These are phyloP conservation scores for Dorcus hopei DNA, from an alignment of 2,888 invertebrate genomes.

Conservation along the genomic window DNA sequence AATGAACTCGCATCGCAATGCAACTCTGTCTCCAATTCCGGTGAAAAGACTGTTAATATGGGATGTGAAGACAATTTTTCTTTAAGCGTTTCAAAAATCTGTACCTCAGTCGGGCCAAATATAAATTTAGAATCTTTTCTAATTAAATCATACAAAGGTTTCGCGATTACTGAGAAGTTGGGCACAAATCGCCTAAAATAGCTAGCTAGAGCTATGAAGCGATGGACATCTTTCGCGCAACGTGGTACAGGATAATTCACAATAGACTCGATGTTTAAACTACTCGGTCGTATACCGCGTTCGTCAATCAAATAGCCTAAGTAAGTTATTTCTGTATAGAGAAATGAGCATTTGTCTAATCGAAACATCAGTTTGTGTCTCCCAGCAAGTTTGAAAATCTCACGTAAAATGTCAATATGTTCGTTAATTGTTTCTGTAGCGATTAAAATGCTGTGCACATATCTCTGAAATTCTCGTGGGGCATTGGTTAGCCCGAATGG, in stretches of 20 bases:
- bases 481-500: too few species aligned
- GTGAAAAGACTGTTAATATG: conserved; percentile 35
- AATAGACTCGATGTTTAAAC: conserved; percentile 24
- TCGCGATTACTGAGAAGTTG: conserved; percentile 27
- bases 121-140: conserved; percentile 26
- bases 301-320: conserved; percentile 27
- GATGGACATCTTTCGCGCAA: conserved; percentile 24
- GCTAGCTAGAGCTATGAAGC: conserved; percentile 31
- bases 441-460: too few species aligned
- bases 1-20: conserved; percentile 38
- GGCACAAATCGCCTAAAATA: conserved; percentile 34
- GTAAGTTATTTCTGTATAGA: conserved; percentile 13
- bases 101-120: conserved; percentile 26
- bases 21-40: conserved; percentile 34
- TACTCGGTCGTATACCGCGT: conserved; percentile 23
- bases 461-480: too few species aligned
- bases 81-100: conserved; percentile 25
- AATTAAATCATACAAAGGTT: conserved; percentile 33
- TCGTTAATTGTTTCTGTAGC: too few species aligned
- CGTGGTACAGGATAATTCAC: conserved; percentile 26
- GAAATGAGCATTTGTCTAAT: conserved; percentile 26
- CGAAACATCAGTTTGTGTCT: conserved; percentile 11
- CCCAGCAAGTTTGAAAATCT: conserved; percentile 19
- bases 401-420: conserved; percentile 9
- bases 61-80: conserved; percentile 23